Evolutionary conservation across 1,140 invertebrate genomes (phyloP).

Genomic region (Meteorus sp.): DNA sequence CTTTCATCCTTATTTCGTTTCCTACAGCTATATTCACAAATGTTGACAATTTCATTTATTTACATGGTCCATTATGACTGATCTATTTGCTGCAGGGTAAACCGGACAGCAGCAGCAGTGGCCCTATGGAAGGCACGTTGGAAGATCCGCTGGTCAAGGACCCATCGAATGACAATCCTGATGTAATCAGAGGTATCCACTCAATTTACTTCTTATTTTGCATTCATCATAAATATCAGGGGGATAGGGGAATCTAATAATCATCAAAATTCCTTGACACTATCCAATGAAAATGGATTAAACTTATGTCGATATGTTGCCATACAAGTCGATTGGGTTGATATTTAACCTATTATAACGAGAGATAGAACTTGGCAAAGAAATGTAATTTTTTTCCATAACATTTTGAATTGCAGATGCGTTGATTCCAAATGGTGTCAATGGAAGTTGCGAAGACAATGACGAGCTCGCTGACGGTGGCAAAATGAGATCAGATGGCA

Average conservation of each 20-base stretch:
- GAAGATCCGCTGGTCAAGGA: conserved; percentile 54
- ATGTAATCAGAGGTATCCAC: conserved; percentile 46
- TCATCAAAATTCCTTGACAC: too few species aligned
- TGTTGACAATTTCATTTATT: conserved; percentile 12
- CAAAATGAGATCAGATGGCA: conserved; percentile 24
- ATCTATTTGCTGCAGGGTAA: too few species aligned
- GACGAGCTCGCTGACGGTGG: conserved; percentile 41
- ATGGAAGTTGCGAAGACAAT: conserved; percentile 48
- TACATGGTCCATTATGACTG: conserved; percentile 24
- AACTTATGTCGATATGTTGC: too few species aligned
- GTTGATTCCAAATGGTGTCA: conserved; percentile 52
- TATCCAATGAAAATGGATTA: too few species aligned
- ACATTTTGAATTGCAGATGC: conserved; percentile 45
- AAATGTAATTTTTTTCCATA: too few species aligned
- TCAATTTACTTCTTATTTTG: too few species aligned
- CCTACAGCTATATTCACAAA: not conserved
- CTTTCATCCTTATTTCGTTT: not conserved
- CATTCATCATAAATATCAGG: too few species aligned
- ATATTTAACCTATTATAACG: conserved; percentile 7
- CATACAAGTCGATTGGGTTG: too few species aligned
- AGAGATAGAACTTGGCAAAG: too few species aligned
- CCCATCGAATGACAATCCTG: conserved; percentile 43
- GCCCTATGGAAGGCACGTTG: conserved; percentile 55
- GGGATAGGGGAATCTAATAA: too few species aligned
- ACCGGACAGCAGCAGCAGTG: conserved; percentile 42